Evolutionary conservation across 2,113 vertebrate species (phyloP), one percentile per base, ranked within the genome.

Genomic region (Ophthalmolycus amberensis): DNA sequence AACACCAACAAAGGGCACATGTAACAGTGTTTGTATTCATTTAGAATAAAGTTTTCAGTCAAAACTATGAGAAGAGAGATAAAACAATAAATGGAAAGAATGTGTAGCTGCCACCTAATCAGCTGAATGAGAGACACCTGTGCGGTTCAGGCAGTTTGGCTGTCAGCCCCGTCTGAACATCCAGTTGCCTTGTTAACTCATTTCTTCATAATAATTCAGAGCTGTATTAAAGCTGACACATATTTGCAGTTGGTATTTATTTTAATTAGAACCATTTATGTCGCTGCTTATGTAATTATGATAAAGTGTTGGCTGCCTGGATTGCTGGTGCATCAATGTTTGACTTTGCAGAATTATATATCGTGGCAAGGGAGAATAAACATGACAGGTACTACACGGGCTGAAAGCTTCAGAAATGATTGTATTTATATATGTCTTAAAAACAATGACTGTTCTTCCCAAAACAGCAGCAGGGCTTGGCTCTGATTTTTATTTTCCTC

Each of bases 81-180:
- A 18, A 32, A 70, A 48, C 9, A 38, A n/a, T 7, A 22, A n/a
- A 44, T 18, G 14, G 14, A 42, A 18, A 42, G 2, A 11, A 11
- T 1, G 3, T 44, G 62, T 6, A 8, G 32, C 38, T 29, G 32
- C 48, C 66, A 12, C 22, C 11, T 50, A 91, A 38, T 95, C 95
- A 0, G 74, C 78, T 16, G 37, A 6, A 48, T 48, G 74, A 73
- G 37, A 63, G 54, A 68, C 71, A 79, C 42, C 71, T 67, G 44
- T 22, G 65, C 60, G 46, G 40, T 11, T 27, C 48, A 44, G 68
- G 9, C 64, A 94, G 92, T 34, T 34, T 32, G 84, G 44, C 90
- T 95, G 82, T 95, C 93, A 0, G 50, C 63, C 66, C 10, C 38
- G 40, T 60, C 32, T 68, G 44, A 25, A 65, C 38, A 20, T 64